Base-by-base conservation (phyloP, 2,113 vertebrate genomes). In the Gulo gulo region DNA sequence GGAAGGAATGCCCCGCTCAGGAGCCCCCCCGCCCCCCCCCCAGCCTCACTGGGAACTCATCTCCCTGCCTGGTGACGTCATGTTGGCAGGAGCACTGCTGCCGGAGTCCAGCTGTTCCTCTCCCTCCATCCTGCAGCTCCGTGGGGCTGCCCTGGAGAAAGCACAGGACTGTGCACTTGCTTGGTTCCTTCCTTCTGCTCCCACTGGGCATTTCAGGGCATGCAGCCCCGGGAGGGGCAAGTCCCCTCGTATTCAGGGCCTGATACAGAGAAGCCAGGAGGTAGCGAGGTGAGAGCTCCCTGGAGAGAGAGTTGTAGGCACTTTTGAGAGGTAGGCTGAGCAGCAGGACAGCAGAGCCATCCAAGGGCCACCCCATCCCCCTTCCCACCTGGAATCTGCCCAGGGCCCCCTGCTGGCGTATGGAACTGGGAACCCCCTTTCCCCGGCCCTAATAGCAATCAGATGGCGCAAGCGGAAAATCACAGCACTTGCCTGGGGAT, bases 391-490 rank as follows among this genome's bases (percentile, higher is more conserved):
- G 9, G 73, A 86, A 36, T 63, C 93, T 59, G 79, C 69, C 29
- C 7, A 10, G 42, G 85, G n/a, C 26, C 80, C 81, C 91, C 85
- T 79, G 52, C 0, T 7, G 82, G 69, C 87, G 73, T 55, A 4
- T n/a, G 83, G 90, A 92, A 57, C 67, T 79, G 88, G 94, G 96
- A 94, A 89, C 94, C 55, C 97, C 95, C 97, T 87, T 34, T 55
- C 55, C 69, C 55, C 23, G 42, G 65, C 87, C 61, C 67, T 95
- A 97, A 97, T 95, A 65, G 78, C 87, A 90, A 82, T 96, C 97
- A 95, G 97, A 97, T 97, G 97, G 91, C 9, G 4, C 55, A 14
- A 96, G 76, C 96, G 96, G 96, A 98, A 97, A 98, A 96, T 95
- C 95, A 63, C 83, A 24, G 73, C 1, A 1, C 74, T n/a, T 1